Evolutionary conservation across 2,113 vertebrate genomes (phyloP).

Genomic region (Procavia capensis): DNA sequence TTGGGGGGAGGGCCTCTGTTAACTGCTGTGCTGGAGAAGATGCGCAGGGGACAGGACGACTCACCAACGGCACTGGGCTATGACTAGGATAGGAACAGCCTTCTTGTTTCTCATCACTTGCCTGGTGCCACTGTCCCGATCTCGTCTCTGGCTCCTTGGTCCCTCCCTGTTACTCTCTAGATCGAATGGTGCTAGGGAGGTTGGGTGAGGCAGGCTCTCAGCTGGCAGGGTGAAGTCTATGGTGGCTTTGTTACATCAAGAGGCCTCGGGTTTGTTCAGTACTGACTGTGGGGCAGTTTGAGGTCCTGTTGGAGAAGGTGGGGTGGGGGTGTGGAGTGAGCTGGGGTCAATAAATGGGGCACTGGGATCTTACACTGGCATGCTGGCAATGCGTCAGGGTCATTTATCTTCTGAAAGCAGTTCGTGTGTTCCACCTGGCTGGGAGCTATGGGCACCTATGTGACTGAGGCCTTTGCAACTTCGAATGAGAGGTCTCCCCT

Average conservation of each 20-base stretch:
- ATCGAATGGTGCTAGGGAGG: not conserved
- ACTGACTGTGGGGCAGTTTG: not conserved
- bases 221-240: not conserved
- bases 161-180: not conserved
- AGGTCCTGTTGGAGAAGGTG: slow-evolving; percentile 37
- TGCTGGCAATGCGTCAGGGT: not conserved
- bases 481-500: not conserved
- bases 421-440: not conserved
- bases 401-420: not conserved
- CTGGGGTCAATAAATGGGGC: not conserved
- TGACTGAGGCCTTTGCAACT: not conserved
- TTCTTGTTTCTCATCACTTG: not conserved
- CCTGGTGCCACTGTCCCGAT: not conserved
- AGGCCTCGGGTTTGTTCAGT: slow-evolving; percentile 22
- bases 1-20: not conserved
- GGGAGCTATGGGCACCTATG: not conserved
- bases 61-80: not conserved
- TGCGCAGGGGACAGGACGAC: not conserved
- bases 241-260: not conserved
- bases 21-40: not conserved
- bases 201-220: not conserved
- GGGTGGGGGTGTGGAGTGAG: too few relatives aligned
- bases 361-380: not conserved
- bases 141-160: not conserved
- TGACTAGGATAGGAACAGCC: not conserved